Percentiles rank a stretch among this genome's conserved stretches.
phyloP scores from a whole-genome alignment of 2,113 vertebrate genomes.

The Mola mola region DNA sequence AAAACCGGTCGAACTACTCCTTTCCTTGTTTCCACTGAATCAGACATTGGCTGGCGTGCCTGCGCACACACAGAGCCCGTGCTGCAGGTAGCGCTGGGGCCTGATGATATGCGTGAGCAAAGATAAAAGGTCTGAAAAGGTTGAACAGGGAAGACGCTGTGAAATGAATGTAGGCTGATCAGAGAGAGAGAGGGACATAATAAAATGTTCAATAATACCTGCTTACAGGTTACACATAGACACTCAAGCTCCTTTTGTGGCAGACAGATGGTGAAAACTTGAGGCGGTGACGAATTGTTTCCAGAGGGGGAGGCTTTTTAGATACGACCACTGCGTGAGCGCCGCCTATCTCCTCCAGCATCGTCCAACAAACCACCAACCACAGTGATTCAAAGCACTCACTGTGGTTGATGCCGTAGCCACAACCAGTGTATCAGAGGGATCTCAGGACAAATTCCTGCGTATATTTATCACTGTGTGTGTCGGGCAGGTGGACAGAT shows the following conservation, averaged over 20 bases:
- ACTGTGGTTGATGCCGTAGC: no score
- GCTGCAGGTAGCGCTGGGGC: background rate
- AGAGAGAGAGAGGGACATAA: no score
- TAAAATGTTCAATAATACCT: no score
- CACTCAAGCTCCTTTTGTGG: constrained; percentile 28
- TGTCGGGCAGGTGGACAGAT: constrained; percentile 66
- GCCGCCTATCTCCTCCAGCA: background rate
- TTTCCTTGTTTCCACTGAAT: background rate
- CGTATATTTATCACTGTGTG: constrained; percentile 45
- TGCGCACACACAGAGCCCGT: background rate
- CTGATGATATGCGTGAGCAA: background rate
- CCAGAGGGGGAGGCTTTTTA: constrained; percentile 21
- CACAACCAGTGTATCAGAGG: constrained; percentile 5
- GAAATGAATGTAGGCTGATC: no score
- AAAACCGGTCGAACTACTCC: constrained; percentile 9
- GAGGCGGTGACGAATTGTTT: constrained; percentile 49
- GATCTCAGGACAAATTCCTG: constrained; percentile 48
- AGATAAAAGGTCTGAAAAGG: background rate
- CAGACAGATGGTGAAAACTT: constrained; percentile 47
- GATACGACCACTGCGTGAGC: background rate
- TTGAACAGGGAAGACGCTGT: constrained; percentile 6
- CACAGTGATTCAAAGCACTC: constrained; percentile 16
- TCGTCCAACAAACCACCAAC: constrained; percentile 12
- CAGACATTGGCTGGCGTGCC: constrained; percentile 8
- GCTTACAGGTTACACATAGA: background rate